phyloP scores from a whole-genome alignment of 2,797 vertebrate species.

The Sebastes hubbsi region DNA sequence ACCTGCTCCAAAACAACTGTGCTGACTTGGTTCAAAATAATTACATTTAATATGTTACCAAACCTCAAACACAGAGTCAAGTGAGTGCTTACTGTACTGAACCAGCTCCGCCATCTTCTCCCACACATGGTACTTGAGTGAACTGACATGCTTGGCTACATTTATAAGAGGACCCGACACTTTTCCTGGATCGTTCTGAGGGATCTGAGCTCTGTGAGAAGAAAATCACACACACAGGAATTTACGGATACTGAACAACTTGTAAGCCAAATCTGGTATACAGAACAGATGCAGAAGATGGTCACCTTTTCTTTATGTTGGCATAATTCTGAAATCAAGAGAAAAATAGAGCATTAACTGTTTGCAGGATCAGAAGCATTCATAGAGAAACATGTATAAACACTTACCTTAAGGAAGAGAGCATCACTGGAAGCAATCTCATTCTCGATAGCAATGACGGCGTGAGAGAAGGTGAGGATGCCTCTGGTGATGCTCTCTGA shows the following conservation, averaged over 20 bases:
- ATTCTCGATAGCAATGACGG: conserved; percentile 79
- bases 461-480: conserved; percentile 81
- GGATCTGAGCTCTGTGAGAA: conserved; percentile 70
- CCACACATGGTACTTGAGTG: conserved; percentile 84
- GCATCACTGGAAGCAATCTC: conserved; percentile 73
- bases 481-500: conserved; percentile 76
- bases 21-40: background rate
- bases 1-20: background rate
- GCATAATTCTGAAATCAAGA: conserved; percentile 77
- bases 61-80: background rate
- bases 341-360: background rate
- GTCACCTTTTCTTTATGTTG: conserved; percentile 80
- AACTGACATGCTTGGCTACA: conserved; percentile 79
- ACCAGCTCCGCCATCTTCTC: conserved; percentile 82
- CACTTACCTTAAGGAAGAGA: conserved; percentile 77
- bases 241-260: background rate
- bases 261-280: background rate
- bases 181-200: conserved; percentile 70
- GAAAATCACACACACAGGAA: background rate
- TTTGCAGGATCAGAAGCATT: background rate
- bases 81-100: conserved; percentile 78
- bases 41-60: background rate
- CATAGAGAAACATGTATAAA: background rate
- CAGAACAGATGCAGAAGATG: background rate
- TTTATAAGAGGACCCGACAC: conserved; percentile 74